Evolutionary conservation across 2,888 invertebrate genomes (phyloP), one percentile per base, ranked within the genome.

Genomic region (Charanyca ferruginea): DNA sequence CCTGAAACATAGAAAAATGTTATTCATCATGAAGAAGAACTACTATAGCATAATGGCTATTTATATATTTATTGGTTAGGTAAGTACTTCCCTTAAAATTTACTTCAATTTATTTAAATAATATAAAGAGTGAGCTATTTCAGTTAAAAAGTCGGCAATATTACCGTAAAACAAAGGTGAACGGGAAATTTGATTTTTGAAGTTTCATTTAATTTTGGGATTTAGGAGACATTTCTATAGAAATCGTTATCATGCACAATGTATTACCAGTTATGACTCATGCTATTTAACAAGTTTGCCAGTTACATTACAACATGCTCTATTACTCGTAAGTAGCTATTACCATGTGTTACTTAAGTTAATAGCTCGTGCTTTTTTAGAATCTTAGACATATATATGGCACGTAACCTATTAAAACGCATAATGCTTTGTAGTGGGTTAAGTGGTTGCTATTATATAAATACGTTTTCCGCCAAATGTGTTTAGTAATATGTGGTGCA

Each of bases 1-100:
- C 32, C 81, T 81, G 81, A 63, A 81, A 81, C 45, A 62, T 54
- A 58, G 65, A 69, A 69, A 3, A 18, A 5, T 41, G 6, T 79
- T 63, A 73, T 18, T 55, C 1, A 45, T 22, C n/a, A 20, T 57
- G 3, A 22, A 35, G 6, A 18, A n/a, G n/a, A n/a, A n/a, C n/a
- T n/a, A n/a, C n/a, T n/a, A n/a, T n/a, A n/a, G n/a, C n/a, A n/a
- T n/a, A n/a, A n/a, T n/a, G n/a, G n/a, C n/a, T n/a, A n/a, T n/a
- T n/a, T n/a, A n/a, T n/a, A n/a, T n/a, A n/a, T n/a, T n/a, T n/a
- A n/a, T n/a, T n/a, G n/a, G n/a, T n/a, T n/a, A n/a, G n/a, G n/a
- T n/a, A n/a, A n/a, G n/a, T n/a, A n/a, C n/a, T n/a, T n/a, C n/a
- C 23, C 9, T 60, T 25, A 48, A 69, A 32, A 20, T 9, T 18